Conservation (phyloP, 2,888 invertebrate species). For the Endotricha flammealis region DNA sequence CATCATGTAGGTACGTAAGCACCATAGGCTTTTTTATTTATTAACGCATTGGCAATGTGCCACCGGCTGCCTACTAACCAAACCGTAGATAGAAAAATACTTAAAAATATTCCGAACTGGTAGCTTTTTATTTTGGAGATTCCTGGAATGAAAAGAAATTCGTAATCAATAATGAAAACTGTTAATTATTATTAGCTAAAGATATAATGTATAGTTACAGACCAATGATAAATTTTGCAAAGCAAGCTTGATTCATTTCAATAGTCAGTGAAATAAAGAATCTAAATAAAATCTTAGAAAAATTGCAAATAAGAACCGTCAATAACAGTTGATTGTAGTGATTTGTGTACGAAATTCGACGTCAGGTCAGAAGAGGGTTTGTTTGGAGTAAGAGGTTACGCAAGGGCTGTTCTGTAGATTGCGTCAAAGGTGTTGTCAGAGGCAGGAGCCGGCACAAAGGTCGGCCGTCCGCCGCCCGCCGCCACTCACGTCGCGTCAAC, state of each 20-base stretch:
- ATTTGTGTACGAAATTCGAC: constrained; percentile 53
- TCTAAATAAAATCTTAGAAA: constrained; percentile 5
- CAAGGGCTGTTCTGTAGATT: constrained; percentile 52
- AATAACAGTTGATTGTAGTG: constrained; percentile 32
- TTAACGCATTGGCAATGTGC: too few species aligned
- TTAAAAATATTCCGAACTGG: too few species aligned
- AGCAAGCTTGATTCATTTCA: too few species aligned
- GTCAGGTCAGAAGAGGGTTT: constrained; percentile 47
- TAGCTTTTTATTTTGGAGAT: constrained; percentile 32
- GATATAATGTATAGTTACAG: too few species aligned
- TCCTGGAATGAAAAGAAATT: neutral
- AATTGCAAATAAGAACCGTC: constrained; percentile 43
- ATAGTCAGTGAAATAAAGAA: too few species aligned
- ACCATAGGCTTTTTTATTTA: too few species aligned
- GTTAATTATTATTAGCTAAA: too few species aligned
- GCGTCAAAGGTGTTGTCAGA: constrained; percentile 64
- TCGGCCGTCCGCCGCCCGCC: constrained; percentile 30
- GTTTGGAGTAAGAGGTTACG: constrained; percentile 49
- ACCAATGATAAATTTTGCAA: too few species aligned
- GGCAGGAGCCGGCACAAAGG: constrained; percentile 56
- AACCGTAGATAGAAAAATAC: too few species aligned
- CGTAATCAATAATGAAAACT: too few species aligned
- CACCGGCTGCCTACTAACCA: too few species aligned
- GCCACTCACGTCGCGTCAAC: constrained; percentile 38
- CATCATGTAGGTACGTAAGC: too few species aligned